Conservation (phyloP, 2,888 invertebrate genomes). For the Andrena bicolor region DNA sequence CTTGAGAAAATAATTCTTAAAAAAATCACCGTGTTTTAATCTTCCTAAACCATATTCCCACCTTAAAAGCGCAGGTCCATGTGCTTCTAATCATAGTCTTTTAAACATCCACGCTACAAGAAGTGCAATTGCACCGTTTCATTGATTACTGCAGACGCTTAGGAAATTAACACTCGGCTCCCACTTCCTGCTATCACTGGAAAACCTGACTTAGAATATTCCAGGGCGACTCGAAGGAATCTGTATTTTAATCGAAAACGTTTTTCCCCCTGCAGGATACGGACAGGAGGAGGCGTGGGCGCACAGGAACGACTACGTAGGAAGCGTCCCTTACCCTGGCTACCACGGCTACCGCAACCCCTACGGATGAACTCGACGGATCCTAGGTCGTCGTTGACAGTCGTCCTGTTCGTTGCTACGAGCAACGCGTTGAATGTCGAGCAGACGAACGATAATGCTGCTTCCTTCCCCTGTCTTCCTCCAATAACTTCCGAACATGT, state of each 20-base stretch:
- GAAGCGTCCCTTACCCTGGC: constrained; percentile 55
- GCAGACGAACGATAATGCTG: neutral
- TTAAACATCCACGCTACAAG: too few relatives aligned
- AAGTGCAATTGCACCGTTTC: too few relatives aligned
- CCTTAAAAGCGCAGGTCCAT: too few relatives aligned
- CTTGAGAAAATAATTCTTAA: too few relatives aligned
- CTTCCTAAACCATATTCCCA: too few relatives aligned
- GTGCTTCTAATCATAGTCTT: too few relatives aligned
- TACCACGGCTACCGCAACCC: constrained; percentile 73
- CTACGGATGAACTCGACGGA: constrained; percentile 57
- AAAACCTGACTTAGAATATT: neutral
- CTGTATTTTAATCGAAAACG: neutral
- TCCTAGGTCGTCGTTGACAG: neutral
- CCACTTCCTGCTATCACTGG: neutral
- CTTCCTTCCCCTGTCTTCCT: neutral
- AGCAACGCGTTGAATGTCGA: neutral
- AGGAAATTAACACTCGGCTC: neutral
- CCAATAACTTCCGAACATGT: constrained; percentile 17
- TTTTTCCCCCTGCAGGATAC: constrained; percentile 72
- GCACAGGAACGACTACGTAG: constrained; percentile 79
- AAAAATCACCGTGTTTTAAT: too few relatives aligned
- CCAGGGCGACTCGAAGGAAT: neutral
- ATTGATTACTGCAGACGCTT: too few relatives aligned
- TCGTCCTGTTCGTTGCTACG: constrained; percentile 3
- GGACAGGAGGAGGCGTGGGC: constrained; percentile 82